Conservation (phyloP, 2,797 vertebrate genomes). For the Thamnophis elegans region DNA sequence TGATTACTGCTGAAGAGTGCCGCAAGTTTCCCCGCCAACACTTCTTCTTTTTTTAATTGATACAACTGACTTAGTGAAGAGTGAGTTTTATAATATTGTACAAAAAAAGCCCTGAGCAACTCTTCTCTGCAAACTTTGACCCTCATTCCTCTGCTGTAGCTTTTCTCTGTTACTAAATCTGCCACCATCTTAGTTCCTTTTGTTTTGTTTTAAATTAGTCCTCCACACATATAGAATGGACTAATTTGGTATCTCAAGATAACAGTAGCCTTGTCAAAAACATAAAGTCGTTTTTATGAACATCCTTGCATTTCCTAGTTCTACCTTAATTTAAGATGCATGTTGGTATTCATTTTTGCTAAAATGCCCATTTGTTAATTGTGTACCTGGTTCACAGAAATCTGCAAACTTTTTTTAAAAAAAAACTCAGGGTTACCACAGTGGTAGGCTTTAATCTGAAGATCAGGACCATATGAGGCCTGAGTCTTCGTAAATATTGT, state of each 20-base stretch:
- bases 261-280: neutral
- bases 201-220: neutral
- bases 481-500: neutral
- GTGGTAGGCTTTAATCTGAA: neutral
- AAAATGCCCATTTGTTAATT: neutral
- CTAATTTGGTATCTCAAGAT: neutral
- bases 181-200: neutral
- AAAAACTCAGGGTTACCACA: neutral
- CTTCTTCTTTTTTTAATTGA: slow-evolving; percentile 1
- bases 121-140: neutral
- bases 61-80: neutral
- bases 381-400: neutral
- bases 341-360: neutral
- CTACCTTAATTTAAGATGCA: neutral
- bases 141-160: neutral
- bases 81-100: slow-evolving; percentile 3
- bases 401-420: neutral
- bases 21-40: neutral
- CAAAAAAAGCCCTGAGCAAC: neutral
- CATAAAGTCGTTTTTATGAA: neutral
- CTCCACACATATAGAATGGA: neutral
- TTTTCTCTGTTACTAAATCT: neutral
- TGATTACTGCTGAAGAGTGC: slow-evolving; percentile 10
- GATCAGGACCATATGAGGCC: neutral
- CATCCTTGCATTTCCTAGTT: neutral